These are phyloP conservation scores for Harpagoxenus sublaevis DNA, from an alignment of 2,888 invertebrate species.

Conservation along the genomic window DNA sequence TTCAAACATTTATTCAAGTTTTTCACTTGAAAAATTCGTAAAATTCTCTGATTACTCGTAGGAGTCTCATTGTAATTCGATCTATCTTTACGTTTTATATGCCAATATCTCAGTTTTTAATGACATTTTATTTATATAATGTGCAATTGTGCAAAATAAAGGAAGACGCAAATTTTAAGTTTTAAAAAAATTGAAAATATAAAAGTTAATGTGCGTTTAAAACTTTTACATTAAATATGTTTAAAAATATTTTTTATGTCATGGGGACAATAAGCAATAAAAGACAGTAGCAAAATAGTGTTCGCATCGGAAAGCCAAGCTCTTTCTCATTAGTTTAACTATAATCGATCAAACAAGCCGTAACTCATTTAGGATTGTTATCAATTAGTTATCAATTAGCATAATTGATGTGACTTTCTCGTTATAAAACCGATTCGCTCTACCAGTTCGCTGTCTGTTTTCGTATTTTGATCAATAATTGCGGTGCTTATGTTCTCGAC, in stretches of 20 bases:
- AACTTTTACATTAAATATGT: neutral
- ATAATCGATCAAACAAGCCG: neutral
- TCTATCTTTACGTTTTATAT: neutral
- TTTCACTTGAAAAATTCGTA: neutral
- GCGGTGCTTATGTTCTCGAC: neutral
- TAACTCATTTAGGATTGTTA: neutral
- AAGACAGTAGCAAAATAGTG: neutral
- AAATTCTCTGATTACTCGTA: neutral
- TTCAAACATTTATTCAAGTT: constrained; percentile 18
- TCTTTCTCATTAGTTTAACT: neutral
- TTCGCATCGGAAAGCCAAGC: neutral
- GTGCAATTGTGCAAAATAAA: too few species aligned
- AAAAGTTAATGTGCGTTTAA: neutral
- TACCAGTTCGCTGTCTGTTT: neutral
- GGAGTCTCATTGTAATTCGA: neutral
- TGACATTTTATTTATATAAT: too few species aligned
- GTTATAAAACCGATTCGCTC: neutral
- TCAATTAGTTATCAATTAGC: neutral
- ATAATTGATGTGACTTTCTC: neutral
- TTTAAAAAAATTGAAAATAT: neutral
- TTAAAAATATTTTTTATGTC: constrained; percentile 1
- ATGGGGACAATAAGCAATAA: neutral
- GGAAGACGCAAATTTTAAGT: neutral
- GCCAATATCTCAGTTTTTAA: neutral
- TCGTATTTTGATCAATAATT: constrained; percentile 1